Evolutionary conservation across 1,140 invertebrate genomes (phyloP), one percentile per base, ranked within the genome.

Genomic region (Formica selysi): DNA sequence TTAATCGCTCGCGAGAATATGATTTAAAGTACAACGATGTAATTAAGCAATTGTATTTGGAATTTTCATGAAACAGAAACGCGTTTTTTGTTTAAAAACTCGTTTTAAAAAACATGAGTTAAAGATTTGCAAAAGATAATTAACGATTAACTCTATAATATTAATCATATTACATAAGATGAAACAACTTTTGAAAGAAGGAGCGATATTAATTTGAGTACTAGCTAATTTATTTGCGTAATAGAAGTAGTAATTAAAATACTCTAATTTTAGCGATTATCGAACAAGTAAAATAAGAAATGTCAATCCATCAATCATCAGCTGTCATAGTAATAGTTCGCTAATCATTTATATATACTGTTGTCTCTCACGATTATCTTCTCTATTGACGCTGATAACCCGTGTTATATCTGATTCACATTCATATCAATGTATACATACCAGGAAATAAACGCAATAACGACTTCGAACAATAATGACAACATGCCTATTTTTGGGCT

Each of bases 401-500:
- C n/a, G 13, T 4, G 19, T 29, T n/a, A 71, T 51, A 51, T 59
- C 68, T 54, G 29, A 83, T 61, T 44, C 78, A 71, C 51, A 59
- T 54, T 70, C 13, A 16, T 80, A 80, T 74, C 79, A 16, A 38
- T 41, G 44, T 57, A 41, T 73, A 41, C n/a, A 26, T 64, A 78
- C 51, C 19, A 64, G 32, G 38, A 80, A 81, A 73, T 54, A 62
- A 48, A 70, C 71, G 64, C 41, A 78, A 74, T 76, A 64, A 90
- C 74, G 73, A 36, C 65, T 86, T 70, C 38, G 86, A 86, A 85
- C 64, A 70, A 76, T 57, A 32, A 64, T 91, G 89, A 91, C 87
- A 87, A 59, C 89, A 91, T 48, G 79, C 19, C 84, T 91, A 91
- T 91, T 86, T 91, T 88, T 81, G 84, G 68, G 29, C 13, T 44